A percentile compares a stretch with the other conserved stretches of the same genome.
Evolutionary conservation across 2,113 vertebrate genomes (phyloP).

Genomic region (Orthonyx spaldingii): DNA sequence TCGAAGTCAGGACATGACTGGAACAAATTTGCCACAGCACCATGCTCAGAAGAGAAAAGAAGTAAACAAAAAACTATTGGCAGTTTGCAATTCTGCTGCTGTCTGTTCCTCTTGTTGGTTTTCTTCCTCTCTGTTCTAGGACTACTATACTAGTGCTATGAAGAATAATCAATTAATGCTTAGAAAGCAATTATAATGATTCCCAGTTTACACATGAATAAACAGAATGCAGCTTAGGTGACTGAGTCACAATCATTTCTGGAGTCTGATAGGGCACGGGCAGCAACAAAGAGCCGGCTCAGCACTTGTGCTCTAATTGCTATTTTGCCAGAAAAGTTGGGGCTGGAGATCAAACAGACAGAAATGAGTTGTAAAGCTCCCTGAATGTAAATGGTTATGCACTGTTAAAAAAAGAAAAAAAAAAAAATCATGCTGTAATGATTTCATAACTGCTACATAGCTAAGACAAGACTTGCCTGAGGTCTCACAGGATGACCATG

Average conservation of each 20-base stretch:
- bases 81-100: neutral
- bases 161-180: slow-evolving; percentile 64
- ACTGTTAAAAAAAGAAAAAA: neutral
- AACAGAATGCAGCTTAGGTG: slow-evolving; percentile 41
- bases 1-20: neutral
- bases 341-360: slow-evolving; percentile 45
- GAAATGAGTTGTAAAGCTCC: slow-evolving; percentile 23
- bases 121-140: slow-evolving; percentile 27
- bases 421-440: neutral
- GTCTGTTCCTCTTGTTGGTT: slow-evolving; percentile 5
- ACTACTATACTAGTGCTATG: slow-evolving; percentile 1
- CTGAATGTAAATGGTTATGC: slow-evolving; percentile 20
- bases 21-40: neutral
- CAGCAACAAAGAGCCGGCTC: slow-evolving; percentile 53
- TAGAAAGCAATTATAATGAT: slow-evolving; percentile 60
- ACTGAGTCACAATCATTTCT: slow-evolving; percentile 46
- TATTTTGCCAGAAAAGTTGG: slow-evolving; percentile 47
- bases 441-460: neutral
- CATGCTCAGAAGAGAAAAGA: neutral
- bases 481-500: neutral
- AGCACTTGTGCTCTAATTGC: slow-evolving; percentile 55
- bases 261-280: slow-evolving; percentile 27
- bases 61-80: neutral
- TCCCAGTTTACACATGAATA: slow-evolving; percentile 59
- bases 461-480: neutral